phyloP scores from a whole-genome alignment of 2,113 vertebrate genomes.

The Macquaria australasica region DNA sequence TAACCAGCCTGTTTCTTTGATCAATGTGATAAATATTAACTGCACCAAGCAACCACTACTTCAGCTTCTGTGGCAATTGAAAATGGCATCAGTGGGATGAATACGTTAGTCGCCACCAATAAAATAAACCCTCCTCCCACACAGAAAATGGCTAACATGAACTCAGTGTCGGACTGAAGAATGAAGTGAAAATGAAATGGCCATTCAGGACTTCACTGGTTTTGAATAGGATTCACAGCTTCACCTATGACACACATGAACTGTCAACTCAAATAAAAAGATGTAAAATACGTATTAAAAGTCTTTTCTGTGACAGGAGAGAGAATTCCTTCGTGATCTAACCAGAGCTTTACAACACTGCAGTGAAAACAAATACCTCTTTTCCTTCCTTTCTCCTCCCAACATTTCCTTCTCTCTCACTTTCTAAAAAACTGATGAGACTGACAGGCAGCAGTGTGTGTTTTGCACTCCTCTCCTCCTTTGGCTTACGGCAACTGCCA shows the following conservation, averaged over 20 bases:
- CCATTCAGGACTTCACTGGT: background rate
- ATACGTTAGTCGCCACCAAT: background rate
- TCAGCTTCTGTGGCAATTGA: background rate
- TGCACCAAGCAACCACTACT: background rate
- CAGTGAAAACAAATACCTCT: constrained; percentile 71
- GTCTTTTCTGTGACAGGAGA: constrained; percentile 31
- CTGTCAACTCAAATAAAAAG: constrained; percentile 58
- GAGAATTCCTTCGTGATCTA: constrained; percentile 66
- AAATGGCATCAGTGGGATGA: constrained; percentile 6
- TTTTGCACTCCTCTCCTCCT: constrained; percentile 34
- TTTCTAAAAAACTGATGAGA: constrained; percentile 66
- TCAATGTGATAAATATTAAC: background rate
- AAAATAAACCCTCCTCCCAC: constrained; percentile 14
- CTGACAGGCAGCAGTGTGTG: constrained; percentile 59
- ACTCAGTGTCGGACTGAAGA: constrained; percentile 22
- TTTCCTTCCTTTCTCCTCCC: constrained; percentile 62
- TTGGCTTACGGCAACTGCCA: constrained; percentile 39
- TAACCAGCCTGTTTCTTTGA: background rate
- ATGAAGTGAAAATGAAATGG: constrained; percentile 31
- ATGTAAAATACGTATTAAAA: constrained; percentile 35
- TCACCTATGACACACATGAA: constrained; percentile 35
- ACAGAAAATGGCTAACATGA: constrained; percentile 15
- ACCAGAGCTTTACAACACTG: constrained; percentile 65
- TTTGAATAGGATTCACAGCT: constrained; percentile 38
- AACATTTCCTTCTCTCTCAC: constrained; percentile 40